Evolutionary conservation across 1,140 invertebrate species (phyloP).

Genomic region (Polypedilum pembai): DNA sequence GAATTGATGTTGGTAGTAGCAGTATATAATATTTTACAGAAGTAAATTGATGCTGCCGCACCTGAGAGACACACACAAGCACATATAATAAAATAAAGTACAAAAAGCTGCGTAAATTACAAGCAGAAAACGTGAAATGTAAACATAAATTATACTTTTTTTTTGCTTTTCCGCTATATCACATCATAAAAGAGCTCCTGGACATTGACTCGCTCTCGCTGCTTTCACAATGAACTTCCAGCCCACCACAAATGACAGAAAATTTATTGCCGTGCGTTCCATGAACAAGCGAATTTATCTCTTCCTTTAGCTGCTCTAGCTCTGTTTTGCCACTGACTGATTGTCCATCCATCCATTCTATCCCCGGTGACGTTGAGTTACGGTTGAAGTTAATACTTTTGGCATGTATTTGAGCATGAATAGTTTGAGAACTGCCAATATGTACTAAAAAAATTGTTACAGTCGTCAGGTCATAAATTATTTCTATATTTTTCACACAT

Average conservation of each 20-base stretch:
- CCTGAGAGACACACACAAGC: neutral
- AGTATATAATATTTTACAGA: conserved; percentile 21
- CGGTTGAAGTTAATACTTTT: neutral
- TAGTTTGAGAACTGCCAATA: too few relatives aligned
- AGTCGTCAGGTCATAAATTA: too few relatives aligned
- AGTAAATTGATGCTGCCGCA: conserved; percentile 10
- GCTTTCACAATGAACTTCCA: neutral
- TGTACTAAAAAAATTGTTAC: too few relatives aligned
- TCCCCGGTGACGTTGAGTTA: neutral
- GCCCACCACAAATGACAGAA: conserved; percentile 25
- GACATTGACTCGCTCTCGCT: neutral
- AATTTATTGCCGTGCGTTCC: conserved; percentile 19
- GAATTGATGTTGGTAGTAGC: neutral
- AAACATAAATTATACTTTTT: conserved; percentile 10
- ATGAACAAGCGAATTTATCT: conserved; percentile 23
- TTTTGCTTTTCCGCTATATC: neutral
- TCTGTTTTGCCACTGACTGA: neutral
- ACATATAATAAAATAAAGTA: conserved; percentile 3
- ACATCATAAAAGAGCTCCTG: conserved; percentile 23
- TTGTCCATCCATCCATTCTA: neutral
- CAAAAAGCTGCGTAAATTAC: conserved; percentile 15
- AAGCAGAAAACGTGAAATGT: conserved; percentile 11
- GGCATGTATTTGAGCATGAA: neutral
- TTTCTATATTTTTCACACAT: too few relatives aligned
- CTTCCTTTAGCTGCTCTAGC: neutral